A percentile compares a stretch with the other conserved stretches of the same genome.
phyloP scores from a whole-genome alignment of 92 coral and sea anemone genomes.

The Porites divaricata region DNA sequence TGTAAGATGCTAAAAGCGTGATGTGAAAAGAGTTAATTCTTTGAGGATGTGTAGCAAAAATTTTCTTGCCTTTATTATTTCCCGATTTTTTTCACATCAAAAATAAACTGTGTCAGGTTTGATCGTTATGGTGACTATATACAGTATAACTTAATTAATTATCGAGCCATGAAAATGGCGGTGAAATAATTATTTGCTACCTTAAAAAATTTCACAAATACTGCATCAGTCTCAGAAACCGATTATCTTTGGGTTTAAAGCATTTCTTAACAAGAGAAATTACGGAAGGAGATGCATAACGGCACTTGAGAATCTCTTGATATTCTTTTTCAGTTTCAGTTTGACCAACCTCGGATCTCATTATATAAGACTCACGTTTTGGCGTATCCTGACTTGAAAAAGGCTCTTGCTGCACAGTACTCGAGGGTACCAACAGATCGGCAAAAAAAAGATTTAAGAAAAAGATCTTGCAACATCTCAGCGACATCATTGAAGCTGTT shows the following conservation, averaged over 20 bases:
- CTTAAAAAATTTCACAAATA: not conserved
- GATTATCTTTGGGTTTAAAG: not conserved
- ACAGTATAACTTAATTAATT: conserved; percentile 13
- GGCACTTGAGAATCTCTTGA: not conserved
- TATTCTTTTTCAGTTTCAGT: not conserved
- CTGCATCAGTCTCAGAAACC: not conserved
- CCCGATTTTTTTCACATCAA: not conserved
- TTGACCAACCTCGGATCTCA: not conserved
- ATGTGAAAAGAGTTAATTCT: too few relatives aligned
- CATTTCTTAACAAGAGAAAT: not conserved
- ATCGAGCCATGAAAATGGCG: conserved; percentile 11
- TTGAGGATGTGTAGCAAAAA: too few relatives aligned
- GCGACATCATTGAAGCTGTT: conserved; percentile 7
- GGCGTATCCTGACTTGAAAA: not conserved
- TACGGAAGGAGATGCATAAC: not conserved
- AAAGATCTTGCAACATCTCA: not conserved
- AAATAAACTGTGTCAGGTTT: too few relatives aligned
- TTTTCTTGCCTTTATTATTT: too few relatives aligned
- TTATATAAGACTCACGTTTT: conserved; percentile 10
- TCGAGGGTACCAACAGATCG: not conserved
- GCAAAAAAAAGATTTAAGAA: not conserved
- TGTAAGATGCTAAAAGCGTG: not conserved
- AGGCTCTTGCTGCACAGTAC: not conserved
- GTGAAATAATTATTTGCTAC: not conserved
- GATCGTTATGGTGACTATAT: not conserved